Evolutionary conservation across 2,797 vertebrate species (phyloP).

Genomic region (Propithecus deckenii): DNA sequence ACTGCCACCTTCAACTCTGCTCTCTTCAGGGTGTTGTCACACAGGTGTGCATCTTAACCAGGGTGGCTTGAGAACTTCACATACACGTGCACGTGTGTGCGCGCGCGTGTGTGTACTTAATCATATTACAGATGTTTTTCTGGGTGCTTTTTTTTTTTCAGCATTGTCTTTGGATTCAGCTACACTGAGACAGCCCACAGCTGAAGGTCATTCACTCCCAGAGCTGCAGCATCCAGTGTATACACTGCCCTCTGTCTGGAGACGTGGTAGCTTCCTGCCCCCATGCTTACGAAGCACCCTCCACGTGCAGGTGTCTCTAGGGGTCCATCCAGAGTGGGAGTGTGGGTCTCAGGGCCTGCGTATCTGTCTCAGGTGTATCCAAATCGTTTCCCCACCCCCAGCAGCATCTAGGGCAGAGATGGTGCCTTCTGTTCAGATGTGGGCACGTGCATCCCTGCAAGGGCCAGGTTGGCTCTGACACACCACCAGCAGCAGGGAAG

Average conservation of each 20-base stretch:
- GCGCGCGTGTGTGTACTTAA: not conserved
- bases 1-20: not conserved
- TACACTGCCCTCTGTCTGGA: too few relatives aligned
- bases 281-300: fast-evolving
- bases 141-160: not conserved
- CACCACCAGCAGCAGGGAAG: fast-evolving
- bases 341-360: fast-evolving
- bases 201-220: not conserved
- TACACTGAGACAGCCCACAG: not conserved
- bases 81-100: too few relatives aligned
- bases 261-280: not conserved
- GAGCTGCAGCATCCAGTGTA: too few relatives aligned
- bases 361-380: not conserved
- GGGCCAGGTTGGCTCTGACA: not conserved
- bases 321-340: not conserved
- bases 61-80: not conserved
- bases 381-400: fast-evolving
- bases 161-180: not conserved
- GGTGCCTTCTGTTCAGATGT: not conserved
- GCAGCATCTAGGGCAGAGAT: fast-evolving
- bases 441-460: fast-evolving
- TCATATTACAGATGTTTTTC: not conserved
- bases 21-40: not conserved
- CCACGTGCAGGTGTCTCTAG: fast-evolving
- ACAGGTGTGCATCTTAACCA: not conserved